Conservation (phyloP, 2,797 vertebrate species). For the Rhodeus uyekii region DNA sequence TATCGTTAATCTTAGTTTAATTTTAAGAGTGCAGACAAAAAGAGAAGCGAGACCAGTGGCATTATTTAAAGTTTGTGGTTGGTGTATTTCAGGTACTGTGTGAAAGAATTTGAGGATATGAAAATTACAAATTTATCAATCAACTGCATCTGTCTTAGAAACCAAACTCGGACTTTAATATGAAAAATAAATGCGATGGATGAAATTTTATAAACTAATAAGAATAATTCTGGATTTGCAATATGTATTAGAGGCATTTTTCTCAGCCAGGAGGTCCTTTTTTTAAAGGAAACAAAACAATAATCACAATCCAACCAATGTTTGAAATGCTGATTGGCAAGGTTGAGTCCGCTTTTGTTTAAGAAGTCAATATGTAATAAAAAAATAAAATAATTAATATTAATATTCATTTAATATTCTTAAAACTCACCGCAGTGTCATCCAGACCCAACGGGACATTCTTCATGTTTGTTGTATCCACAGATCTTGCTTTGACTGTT, state of each 20-base stretch:
- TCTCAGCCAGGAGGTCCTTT: neutral
- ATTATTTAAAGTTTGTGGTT: neutral
- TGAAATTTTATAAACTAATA: neutral
- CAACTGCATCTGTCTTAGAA: neutral
- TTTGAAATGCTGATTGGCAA: neutral
- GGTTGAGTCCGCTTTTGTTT: neutral
- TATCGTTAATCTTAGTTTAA: neutral
- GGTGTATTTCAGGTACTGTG: slow-evolving; percentile 28
- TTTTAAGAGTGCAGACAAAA: slow-evolving; percentile 17
- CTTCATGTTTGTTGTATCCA: slow-evolving; percentile 2
- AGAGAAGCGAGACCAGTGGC: slow-evolving; percentile 41
- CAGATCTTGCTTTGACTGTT: slow-evolving; percentile 13
- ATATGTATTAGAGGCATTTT: neutral
- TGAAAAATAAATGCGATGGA: neutral
- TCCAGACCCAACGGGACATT: neutral
- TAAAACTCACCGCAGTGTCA: slow-evolving; percentile 24
- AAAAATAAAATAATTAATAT: no score
- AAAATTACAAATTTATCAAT: neutral
- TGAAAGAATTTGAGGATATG: slow-evolving; percentile 13
- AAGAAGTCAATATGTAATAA: neutral
- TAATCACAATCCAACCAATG: neutral
- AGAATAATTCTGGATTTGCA: neutral
- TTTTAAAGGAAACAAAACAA: neutral
- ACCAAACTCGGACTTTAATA: neutral
- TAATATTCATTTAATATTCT: no score